phyloP scores from a whole-genome alignment of 2,888 invertebrate genomes.

The Scaptodrosophila latifasciaeformis region DNA sequence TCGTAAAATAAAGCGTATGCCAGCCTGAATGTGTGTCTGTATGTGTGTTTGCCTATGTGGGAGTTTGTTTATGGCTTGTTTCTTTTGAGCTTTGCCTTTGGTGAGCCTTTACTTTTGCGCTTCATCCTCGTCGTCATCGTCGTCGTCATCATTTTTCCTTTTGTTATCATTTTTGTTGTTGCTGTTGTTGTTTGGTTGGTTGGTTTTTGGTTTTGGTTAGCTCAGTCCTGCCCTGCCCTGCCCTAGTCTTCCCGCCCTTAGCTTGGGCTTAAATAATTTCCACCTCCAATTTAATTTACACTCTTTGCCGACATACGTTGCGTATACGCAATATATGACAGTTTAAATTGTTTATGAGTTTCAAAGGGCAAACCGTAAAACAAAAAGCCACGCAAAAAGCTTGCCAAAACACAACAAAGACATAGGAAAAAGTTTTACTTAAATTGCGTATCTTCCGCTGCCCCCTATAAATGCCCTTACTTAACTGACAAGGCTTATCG shows the following conservation, averaged over 20 bases:
- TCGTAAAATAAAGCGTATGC: constrained; percentile 47
- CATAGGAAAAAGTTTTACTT: background rate
- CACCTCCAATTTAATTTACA: constrained; percentile 49
- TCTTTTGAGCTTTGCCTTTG: constrained; percentile 45
- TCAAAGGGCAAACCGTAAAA: constrained; percentile 22
- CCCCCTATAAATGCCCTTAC: constrained; percentile 2
- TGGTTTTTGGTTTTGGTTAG: constrained; percentile 24
- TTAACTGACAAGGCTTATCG: constrained; percentile 23
- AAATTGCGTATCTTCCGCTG: background rate
- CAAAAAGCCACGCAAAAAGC: constrained; percentile 28
- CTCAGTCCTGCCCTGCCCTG: constrained; percentile 20
- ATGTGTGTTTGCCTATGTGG: constrained; percentile 20
- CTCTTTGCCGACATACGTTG: constrained; percentile 25
- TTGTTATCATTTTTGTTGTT: too few relatives aligned
- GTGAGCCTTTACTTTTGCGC: constrained; percentile 34
- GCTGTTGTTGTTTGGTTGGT: constrained; percentile 20
- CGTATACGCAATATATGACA: constrained; percentile 62
- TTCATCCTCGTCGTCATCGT: constrained; percentile 13
- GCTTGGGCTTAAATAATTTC: constrained; percentile 39
- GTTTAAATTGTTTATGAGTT: constrained; percentile 66
- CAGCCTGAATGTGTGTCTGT: constrained; percentile 9
- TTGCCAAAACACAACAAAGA: constrained; percentile 28
- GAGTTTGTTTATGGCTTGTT: constrained; percentile 58
- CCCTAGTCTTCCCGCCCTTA: background rate
- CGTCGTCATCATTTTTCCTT: background rate